phyloP scores from a whole-genome alignment of 2,888 invertebrate genomes.

The Acanthosepion pharaonis region DNA sequence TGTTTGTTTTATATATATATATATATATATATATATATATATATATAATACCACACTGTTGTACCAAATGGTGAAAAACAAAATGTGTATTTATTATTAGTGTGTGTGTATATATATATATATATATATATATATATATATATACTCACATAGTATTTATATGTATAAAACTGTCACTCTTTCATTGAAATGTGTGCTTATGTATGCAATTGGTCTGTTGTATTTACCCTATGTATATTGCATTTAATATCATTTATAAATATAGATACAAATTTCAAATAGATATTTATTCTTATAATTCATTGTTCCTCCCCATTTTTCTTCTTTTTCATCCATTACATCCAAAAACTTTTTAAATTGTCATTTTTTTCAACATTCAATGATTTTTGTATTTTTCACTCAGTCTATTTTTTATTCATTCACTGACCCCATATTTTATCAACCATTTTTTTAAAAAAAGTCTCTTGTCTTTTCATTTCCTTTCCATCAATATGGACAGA shows the following conservation, averaged over 20 bases:
- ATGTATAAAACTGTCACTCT: no score
- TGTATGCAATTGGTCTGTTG: neutral
- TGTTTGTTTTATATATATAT: no score
- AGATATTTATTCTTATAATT: neutral
- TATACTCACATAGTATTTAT: neutral
- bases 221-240: neutral
- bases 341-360: neutral
- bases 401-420: neutral
- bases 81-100: no score
- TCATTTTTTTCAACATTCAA: neutral
- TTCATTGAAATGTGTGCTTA: neutral
- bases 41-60: no score
- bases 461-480: constrained; percentile 20
- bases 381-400: neutral
- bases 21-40: no score
- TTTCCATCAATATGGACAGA: constrained; percentile 33
- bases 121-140: neutral
- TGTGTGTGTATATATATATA: neutral
- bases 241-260: neutral
- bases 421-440: neutral
- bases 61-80: no score
- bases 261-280: constrained; percentile 20
- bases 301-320: neutral
- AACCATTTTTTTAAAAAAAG: neutral
- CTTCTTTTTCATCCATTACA: neutral